These are phyloP conservation scores for Bombus difficillimus DNA, from an alignment of 1,140 invertebrate species.

Conservation along the genomic window DNA sequence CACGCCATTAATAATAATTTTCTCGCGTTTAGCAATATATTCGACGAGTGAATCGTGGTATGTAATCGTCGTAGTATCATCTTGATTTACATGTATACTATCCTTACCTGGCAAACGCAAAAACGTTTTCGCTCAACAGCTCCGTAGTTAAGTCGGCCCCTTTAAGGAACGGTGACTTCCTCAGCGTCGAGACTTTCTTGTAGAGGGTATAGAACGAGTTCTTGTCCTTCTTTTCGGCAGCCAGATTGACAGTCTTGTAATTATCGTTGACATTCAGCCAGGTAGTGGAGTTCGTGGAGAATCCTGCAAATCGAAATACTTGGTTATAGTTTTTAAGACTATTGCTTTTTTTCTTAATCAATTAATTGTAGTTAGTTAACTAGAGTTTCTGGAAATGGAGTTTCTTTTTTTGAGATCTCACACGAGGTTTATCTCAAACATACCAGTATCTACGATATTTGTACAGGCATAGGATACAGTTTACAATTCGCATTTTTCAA, in stretches of 20 bases:
- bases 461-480: too few relatives aligned
- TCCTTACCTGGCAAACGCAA: conserved; percentile 80
- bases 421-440: too few relatives aligned
- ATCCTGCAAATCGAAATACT: conserved; percentile 79
- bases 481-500: too few relatives aligned
- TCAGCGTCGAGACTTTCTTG: conserved; percentile 75
- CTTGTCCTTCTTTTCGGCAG: conserved; percentile 77
- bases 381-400: too few relatives aligned
- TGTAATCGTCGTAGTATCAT: not conserved
- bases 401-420: too few relatives aligned
- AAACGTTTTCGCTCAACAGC: conserved; percentile 76
- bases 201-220: conserved; percentile 82
- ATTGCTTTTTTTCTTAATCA: not conserved
- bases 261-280: conserved; percentile 87
- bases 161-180: conserved; percentile 75
- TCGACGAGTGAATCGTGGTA: too few relatives aligned
- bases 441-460: too few relatives aligned
- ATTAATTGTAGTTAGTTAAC: too few relatives aligned
- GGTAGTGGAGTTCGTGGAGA: conserved; percentile 84
- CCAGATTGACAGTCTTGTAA: conserved; percentile 83
- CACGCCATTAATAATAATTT: not conserved
- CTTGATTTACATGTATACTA: not conserved
- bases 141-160: conserved; percentile 75
- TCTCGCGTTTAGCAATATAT: not conserved
- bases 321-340: not conserved